These are phyloP conservation scores for Anolis apletophallus DNA, from an alignment of 2,797 vertebrate species.

Conservation along the genomic window DNA sequence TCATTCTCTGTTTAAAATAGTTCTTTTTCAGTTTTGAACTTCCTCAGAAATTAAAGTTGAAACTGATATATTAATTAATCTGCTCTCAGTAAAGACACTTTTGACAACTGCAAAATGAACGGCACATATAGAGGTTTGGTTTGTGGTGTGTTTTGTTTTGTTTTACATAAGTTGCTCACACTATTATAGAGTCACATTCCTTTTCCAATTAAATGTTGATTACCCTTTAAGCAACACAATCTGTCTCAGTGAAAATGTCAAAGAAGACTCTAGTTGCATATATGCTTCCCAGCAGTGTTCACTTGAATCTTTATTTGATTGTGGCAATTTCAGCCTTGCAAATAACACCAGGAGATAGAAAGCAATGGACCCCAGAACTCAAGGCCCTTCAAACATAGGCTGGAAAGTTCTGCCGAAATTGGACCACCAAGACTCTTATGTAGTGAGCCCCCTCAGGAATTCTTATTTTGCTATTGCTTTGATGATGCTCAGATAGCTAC, in stretches of 20 bases:
- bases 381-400: no score
- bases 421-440: no score
- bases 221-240: no score
- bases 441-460: no score
- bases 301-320: no score
- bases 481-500: no score
- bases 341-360: no score
- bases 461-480: no score
- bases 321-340: no score
- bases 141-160: no score
- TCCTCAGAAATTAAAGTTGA: neutral
- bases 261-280: neutral
- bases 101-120: neutral
- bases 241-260: neutral
- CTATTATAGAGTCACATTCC: neutral
- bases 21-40: neutral
- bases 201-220: neutral
- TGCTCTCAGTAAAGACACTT: neutral
- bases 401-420: no score
- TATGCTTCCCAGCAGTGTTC: neutral
- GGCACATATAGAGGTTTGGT: neutral
- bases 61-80: neutral
- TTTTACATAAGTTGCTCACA: neutral
- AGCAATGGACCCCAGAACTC: no score
- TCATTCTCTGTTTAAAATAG: neutral